These are phyloP conservation scores for Latrodectus geometricus DNA, from an alignment of 1,140 invertebrate genomes.

Conservation along the genomic window DNA sequence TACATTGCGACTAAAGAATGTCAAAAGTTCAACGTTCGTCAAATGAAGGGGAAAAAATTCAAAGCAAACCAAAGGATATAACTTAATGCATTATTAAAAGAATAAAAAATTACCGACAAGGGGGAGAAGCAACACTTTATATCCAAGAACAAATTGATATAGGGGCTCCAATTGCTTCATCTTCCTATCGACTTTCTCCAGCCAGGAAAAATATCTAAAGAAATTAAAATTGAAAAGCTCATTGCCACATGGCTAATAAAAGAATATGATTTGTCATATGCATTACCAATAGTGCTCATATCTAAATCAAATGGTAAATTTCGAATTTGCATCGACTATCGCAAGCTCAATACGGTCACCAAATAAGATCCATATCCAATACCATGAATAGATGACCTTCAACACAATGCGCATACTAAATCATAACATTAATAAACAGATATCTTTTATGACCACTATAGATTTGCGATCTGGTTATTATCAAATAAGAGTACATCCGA, in stretches of 20 bases:
- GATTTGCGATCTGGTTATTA: conserved; percentile 71
- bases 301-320: conserved; percentile 63
- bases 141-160: neutral
- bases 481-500: conserved; percentile 68
- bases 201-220: neutral
- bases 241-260: conserved; percentile 47
- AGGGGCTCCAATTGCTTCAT: neutral
- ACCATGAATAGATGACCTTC: neutral
- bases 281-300: conserved; percentile 62
- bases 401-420: neutral
- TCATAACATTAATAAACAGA: no score
- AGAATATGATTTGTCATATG: conserved; percentile 21
- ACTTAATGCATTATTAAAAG: neutral
- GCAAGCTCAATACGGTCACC: conserved; percentile 64
- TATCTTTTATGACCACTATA: conserved; percentile 64
- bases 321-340: conserved; percentile 67
- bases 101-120: neutral
- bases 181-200: neutral
- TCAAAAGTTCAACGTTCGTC: neutral
- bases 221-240: conserved; percentile 62
- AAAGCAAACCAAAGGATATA: neutral
- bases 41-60: neutral
- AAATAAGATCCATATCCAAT: neutral
- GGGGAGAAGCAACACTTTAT: neutral
- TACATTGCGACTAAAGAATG: no score